Evolutionary conservation across 30 jellyfish, hydroid and myxozoan species (phyloP).

Genomic region (Hydractinia echinata): DNA sequence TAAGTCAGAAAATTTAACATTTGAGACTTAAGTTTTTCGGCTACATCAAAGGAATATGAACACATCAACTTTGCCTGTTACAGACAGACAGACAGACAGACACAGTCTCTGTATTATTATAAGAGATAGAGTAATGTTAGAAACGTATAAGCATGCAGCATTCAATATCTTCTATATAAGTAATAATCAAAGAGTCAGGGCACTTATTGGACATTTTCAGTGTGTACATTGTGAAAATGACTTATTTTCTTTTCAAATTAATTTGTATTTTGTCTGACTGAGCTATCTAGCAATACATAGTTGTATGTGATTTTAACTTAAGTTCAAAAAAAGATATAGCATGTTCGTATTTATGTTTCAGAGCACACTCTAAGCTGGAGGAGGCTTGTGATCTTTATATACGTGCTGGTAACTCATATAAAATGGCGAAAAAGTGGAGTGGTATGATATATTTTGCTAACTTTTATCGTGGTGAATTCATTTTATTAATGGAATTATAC

Average conservation of each 20-base stretch:
- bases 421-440: conserved; percentile 97
- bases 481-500: no score
- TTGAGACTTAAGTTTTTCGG: no score
- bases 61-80: no score
- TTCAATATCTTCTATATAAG: background rate
- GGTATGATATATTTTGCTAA: conserved; percentile 39
- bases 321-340: background rate
- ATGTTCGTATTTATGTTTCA: background rate
- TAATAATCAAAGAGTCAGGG: background rate
- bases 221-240: background rate
- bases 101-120: no score
- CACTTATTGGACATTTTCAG: background rate
- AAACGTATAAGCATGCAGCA: background rate
- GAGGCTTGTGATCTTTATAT: conserved; percentile 85
- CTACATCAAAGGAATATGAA: no score
- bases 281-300: background rate
- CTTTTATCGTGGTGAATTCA: no score
- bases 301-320: background rate
- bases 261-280: background rate
- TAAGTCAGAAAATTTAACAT: no score
- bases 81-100: no score
- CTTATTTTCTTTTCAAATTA: background rate
- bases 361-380: conserved; percentile 83
- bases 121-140: background rate
- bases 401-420: conserved; percentile 96